These are phyloP conservation scores for Esox lucius DNA, from an alignment of 2,797 vertebrate species.

Conservation along the genomic window DNA sequence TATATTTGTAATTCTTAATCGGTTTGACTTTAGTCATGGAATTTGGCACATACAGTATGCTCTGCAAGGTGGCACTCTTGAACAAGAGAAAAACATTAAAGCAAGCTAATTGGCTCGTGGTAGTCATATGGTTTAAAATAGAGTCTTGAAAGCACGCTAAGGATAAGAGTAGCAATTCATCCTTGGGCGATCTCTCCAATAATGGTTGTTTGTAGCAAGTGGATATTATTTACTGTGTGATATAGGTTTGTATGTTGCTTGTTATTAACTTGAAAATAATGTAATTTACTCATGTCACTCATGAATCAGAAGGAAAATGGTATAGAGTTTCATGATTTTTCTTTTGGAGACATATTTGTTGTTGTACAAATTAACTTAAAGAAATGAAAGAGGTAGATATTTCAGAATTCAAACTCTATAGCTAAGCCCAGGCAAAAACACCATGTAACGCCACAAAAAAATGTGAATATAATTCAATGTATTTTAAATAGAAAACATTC, in stretches of 20 bases:
- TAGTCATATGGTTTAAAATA: no score
- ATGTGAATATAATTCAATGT: background rate
- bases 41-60: background rate
- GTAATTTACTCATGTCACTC: background rate
- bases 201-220: background rate
- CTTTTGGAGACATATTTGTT: slow-evolving; percentile 13
- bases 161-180: background rate
- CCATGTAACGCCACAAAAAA: background rate
- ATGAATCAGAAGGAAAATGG: background rate
- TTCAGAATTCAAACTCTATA: slow-evolving; percentile 20
- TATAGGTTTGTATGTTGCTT: background rate
- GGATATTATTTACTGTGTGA: background rate
- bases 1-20: background rate
- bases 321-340: slow-evolving; percentile 7
- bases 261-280: background rate
- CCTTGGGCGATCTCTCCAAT: background rate
- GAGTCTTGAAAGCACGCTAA: no score
- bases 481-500: background rate
- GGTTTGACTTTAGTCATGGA: background rate
- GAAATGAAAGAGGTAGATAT: slow-evolving; percentile 41
- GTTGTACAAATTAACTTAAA: slow-evolving; percentile 24
- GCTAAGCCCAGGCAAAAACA: background rate
- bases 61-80: background rate
- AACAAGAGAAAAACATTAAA: background rate
- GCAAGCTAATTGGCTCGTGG: no score